phyloP scores from a whole-genome alignment of 1,140 invertebrate species.

The Drosophila ananassae region DNA sequence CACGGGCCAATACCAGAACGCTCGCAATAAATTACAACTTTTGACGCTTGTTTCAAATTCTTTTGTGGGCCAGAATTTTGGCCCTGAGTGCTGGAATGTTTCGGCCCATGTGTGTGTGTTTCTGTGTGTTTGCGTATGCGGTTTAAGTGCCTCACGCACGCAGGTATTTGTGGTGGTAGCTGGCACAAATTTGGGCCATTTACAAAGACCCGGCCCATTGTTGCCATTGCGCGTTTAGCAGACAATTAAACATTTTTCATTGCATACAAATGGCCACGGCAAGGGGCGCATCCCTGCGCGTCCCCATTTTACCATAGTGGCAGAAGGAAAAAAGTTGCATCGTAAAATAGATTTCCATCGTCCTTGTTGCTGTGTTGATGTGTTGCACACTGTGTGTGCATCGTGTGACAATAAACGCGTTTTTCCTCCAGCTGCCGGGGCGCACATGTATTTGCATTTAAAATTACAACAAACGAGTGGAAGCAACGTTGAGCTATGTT shows the following conservation, averaged over 20 bases:
- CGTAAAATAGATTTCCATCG: slow-evolving; percentile 61
- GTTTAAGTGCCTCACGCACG: slow-evolving; percentile 54
- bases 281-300: slow-evolving; percentile 13
- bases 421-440: slow-evolving; percentile 34
- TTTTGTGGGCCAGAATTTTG: slow-evolving; percentile 61
- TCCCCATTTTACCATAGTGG: slow-evolving; percentile 5
- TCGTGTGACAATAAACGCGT: slow-evolving; percentile 49
- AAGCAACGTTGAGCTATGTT: background rate
- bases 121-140: slow-evolving; percentile 16
- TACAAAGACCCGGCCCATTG: slow-evolving; percentile 45
- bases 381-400: background rate
- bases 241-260: slow-evolving; percentile 82
- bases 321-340: slow-evolving; percentile 37
- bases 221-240: slow-evolving; percentile 72
- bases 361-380: slow-evolving; percentile 28
- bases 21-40: slow-evolving; percentile 74
- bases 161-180: slow-evolving; percentile 59
- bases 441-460: slow-evolving; percentile 64
- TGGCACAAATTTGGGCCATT: slow-evolving; percentile 39
- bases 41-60: slow-evolving; percentile 70
- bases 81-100: slow-evolving; percentile 13
- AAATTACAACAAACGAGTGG: slow-evolving; percentile 47
- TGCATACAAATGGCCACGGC: slow-evolving; percentile 67
- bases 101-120: background rate
- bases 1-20: slow-evolving; percentile 18